Base-by-base conservation (phyloP, 2,888 invertebrate genomes). In the Lasioglossum pauxillum region DNA sequence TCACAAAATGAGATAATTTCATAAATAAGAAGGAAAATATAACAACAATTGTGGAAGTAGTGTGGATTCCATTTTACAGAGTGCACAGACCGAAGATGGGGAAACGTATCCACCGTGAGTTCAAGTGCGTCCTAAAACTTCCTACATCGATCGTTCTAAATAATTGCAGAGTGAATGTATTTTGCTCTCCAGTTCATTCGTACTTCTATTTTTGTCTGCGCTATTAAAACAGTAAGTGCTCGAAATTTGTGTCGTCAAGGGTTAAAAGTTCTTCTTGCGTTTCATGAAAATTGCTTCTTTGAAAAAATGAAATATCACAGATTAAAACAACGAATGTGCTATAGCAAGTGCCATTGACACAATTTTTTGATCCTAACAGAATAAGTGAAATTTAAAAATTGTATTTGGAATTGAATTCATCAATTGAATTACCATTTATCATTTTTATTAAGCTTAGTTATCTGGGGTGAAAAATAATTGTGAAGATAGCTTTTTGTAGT, bases 81-180 rank as follows among this genome's bases (percentile, higher is more conserved):
- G 44, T 14, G 73, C 75, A 80, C 35, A 8, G 69, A 46, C 73
- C 46, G 73, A 82, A 83, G 64, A 83, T 75, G 82, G 77, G 19
- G 5, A 80, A 10, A 80, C 7, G 27, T 75, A 80, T 75, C 75
- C 60, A 49, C 38, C 44, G 67, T 27, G 78, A 53, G 78, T 76
- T 53, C 64, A 69, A 76, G 74, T 80, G 79, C 78, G 74, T 60
- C 74, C 38, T 46, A 49, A 84, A 88, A 82, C 83, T 78, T 84
- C 75, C 89, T 69, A 80, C 88, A 89, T 88, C 89, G 83, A 88
- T 90, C 86, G 86, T 73, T 81, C 71, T 72, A 86, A 84, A 88
- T 85, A 86, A 90, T 86, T 88, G 86, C 12, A 8, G 64, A n/a
- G 80, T 60, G 82, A 82, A 90, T 90, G 88, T 90, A 90, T 87